Base-by-base conservation (phyloP, 2,113 vertebrate species). In the Copsychus sechellarum region DNA sequence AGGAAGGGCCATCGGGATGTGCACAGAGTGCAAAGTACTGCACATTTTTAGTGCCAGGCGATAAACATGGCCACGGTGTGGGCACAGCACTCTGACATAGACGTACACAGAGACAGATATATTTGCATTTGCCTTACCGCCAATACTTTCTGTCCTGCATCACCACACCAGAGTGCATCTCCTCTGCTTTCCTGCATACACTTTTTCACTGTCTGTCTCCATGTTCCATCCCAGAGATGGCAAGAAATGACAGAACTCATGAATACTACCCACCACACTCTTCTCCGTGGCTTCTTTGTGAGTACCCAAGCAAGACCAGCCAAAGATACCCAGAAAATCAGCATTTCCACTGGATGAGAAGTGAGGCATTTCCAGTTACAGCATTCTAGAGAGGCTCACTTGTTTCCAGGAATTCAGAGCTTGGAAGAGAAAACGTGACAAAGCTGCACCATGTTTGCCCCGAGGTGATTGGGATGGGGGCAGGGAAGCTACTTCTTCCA, bases 131-230 rank as follows among this genome's bases (percentile, higher is more conserved):
- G 51, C 29, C 43, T 40, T n/a, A 13, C 34, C 29, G 45, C 18
- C 12, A 70, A 18, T 34, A 4, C 20, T 0, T 22, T 26, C 61
- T 21, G 34, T 31, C 48, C 77, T 13, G 29, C 10, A 64, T 24
- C 73, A 34, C 47, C 47, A 18, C 2, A 48, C 4, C 66, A 23
- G 22, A 29, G 4, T 1, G 4, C 43, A 23, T 7, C 36, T 74
- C n/a, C 53, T 48, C 14, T 22, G 65, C 67, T 56, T 33, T 62
- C 62, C 42, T 3, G 1, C 16, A 6, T 0, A 0, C 3, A 0
- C 13, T 58, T 65, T 22, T 29, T 3, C 0, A 0, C 28, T 3
- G 0, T 36, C 54, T n/a, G 0, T 36, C 45, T n/a, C 66, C 4
- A 9, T 2, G 8, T 22, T 64, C 45, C 25, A 12, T 18, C 28